Conservation (phyloP, 2,888 invertebrate genomes). For the Ypsolopha scabrella region DNA sequence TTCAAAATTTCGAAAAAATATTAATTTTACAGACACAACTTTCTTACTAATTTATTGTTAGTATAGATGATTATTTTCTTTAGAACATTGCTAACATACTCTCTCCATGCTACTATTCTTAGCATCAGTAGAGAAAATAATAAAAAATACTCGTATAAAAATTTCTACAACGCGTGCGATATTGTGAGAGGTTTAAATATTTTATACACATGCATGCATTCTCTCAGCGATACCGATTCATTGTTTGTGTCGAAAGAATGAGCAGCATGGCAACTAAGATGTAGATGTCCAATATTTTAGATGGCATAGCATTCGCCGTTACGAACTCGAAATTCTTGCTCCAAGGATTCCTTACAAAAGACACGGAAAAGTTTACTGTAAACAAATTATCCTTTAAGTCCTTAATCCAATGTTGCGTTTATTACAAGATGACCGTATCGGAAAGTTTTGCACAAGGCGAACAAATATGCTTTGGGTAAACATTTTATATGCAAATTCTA, state of each 20-base stretch:
- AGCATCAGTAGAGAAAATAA: no score
- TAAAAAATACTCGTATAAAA: no score
- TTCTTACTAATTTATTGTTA: no score
- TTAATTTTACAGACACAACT: no score
- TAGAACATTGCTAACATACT: no score
- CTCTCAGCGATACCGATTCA: slow-evolving; percentile 62
- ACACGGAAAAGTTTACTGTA: slow-evolving; percentile 33
- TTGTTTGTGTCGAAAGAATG: slow-evolving; percentile 62
- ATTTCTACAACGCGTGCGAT: not conserved
- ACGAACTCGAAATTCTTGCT: slow-evolving; percentile 61
- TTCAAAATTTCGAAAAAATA: no score
- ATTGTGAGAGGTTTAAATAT: slow-evolving; percentile 33
- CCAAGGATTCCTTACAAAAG: slow-evolving; percentile 39
- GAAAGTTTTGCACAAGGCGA: slow-evolving; percentile 22
- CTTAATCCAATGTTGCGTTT: slow-evolving; percentile 26
- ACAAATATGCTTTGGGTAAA: no score
- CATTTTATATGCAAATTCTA: no score
- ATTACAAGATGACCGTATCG: slow-evolving; percentile 44
- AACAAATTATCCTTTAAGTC: slow-evolving; percentile 29
- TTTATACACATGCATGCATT: slow-evolving; percentile 63
- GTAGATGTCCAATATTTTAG: slow-evolving; percentile 71
- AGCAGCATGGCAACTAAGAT: slow-evolving; percentile 63
- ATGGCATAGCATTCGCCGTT: slow-evolving; percentile 67
- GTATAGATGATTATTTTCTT: no score
- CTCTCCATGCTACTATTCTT: no score